Evolutionary conservation across 2,888 invertebrate species (phyloP).

Genomic region (Odontomyia ornata): DNA sequence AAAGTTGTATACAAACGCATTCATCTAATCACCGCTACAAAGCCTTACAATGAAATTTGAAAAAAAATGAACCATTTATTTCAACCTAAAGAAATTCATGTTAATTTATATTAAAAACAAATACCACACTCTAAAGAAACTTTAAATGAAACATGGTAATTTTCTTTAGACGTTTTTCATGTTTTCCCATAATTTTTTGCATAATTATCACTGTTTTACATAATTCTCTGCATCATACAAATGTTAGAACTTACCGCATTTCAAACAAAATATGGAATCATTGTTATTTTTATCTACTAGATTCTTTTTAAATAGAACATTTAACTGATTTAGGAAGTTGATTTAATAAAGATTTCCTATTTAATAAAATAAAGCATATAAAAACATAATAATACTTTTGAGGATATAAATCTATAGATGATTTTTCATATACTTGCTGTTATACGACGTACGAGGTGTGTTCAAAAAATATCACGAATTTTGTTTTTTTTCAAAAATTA

Average conservation of each 20-base stretch:
- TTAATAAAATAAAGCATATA: too few relatives aligned
- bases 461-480: too few relatives aligned
- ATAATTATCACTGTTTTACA: background rate
- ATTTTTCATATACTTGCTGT: background rate
- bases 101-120: background rate
- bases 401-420: background rate
- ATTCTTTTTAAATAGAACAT: background rate
- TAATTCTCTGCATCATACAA: background rate
- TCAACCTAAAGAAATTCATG: background rate
- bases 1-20: background rate
- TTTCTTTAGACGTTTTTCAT: background rate
- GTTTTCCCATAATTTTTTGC: background rate
- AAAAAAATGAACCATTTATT: background rate
- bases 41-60: too few relatives aligned
- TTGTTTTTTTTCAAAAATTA: too few relatives aligned
- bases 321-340: background rate
- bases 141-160: background rate
- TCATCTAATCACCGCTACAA: background rate
- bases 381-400: too few relatives aligned
- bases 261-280: background rate
- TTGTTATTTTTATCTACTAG: background rate
- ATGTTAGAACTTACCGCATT: background rate
- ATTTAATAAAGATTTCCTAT: background rate
- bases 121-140: constrained; percentile 15
- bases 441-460: too few relatives aligned